Conservation (phyloP, 92 coral and sea anemone genomes). For the Bergia puertoricense region DNA sequence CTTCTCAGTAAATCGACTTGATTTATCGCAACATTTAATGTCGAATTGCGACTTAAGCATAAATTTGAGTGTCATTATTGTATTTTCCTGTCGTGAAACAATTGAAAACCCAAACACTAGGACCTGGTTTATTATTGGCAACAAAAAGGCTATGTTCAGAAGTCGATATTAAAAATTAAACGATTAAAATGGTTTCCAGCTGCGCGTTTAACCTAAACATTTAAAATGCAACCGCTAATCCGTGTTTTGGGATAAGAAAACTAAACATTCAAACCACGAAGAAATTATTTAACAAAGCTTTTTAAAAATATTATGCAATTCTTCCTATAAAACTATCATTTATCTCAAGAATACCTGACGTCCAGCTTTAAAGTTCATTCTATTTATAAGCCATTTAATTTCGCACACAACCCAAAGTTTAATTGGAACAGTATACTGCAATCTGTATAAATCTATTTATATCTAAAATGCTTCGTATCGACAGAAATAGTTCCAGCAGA, state of each 20-base stretch:
- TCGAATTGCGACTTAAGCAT: background rate
- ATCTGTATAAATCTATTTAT: background rate
- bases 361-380: too few relatives aligned
- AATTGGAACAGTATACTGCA: background rate
- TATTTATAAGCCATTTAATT: too few relatives aligned
- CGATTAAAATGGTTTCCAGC: background rate
- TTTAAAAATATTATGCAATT: background rate
- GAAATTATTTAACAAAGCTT: background rate
- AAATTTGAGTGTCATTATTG: background rate
- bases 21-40: background rate
- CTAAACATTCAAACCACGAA: background rate
- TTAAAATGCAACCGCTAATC: background rate
- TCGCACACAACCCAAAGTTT: background rate
- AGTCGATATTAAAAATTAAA: conserved; percentile 1
- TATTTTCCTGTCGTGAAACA: background rate
- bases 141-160: background rate
- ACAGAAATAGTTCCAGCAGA: background rate
- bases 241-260: background rate
- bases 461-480: background rate
- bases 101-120: background rate
- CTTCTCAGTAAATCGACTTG: background rate
- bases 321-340: too few relatives aligned
- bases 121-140: background rate
- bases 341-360: background rate
- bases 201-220: conserved; percentile 5